Conservation (phyloP, 2,113 vertebrate species). For the Hemibagrus wyckioides region DNA sequence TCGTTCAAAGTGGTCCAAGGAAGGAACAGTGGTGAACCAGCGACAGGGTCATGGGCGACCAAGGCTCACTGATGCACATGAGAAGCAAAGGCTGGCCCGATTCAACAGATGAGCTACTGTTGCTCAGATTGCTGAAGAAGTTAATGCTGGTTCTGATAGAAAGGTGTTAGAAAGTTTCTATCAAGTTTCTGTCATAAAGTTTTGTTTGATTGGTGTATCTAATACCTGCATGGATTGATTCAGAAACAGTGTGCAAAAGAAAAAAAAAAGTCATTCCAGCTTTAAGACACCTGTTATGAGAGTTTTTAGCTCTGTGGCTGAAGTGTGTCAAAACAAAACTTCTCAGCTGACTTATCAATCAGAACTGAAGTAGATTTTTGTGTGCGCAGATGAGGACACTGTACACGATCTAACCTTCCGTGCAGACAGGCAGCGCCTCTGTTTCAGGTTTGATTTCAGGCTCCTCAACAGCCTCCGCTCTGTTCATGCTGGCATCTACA, state of each 20-base stretch:
- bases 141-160: too few relatives aligned
- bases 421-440: neutral
- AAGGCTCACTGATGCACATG: too few relatives aligned
- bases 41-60: too few relatives aligned
- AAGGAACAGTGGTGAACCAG: too few relatives aligned
- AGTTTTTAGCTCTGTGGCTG: neutral
- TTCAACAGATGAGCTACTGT: too few relatives aligned
- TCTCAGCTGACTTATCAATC: neutral
- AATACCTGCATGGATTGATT: neutral
- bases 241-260: neutral
- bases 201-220: too few relatives aligned
- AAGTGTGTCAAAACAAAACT: too few relatives aligned
- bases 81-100: too few relatives aligned
- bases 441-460: conserved; percentile 37
- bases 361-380: neutral
- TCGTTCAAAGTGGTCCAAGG: too few relatives aligned
- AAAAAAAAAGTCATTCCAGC: neutral
- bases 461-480: conserved; percentile 50
- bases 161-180: too few relatives aligned
- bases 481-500: conserved; percentile 57
- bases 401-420: conserved; percentile 52
- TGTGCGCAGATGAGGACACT: neutral
- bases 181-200: too few relatives aligned
- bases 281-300: neutral
- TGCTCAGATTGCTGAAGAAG: too few relatives aligned